Conservation (phyloP, 2,797 vertebrate genomes). For the Lepilemur ruficaudatus region DNA sequence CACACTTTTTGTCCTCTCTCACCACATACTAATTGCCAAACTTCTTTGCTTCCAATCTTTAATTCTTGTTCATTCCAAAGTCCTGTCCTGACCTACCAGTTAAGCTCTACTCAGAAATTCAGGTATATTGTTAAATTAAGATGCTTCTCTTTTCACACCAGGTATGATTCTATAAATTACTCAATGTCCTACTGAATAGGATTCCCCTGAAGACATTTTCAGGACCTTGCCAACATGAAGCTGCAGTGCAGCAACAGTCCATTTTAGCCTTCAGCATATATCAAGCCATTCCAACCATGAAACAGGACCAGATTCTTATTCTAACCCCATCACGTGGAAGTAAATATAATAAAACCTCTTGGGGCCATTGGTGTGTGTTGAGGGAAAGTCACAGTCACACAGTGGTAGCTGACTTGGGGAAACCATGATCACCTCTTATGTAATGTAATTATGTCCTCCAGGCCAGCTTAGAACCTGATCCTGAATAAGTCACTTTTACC, state of each 20-base stretch:
- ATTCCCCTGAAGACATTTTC: not conserved
- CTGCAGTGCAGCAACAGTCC: fast-evolving
- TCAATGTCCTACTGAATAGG: not conserved
- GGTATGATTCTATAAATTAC: not conserved
- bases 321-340: not conserved
- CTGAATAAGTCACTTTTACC: not conserved
- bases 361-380: not conserved
- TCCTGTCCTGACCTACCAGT: not conserved
- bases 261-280: not conserved
- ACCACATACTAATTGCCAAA: not conserved
- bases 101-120: not conserved
- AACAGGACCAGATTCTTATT: not conserved
- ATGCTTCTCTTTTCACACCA: not conserved
- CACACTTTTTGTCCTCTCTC: not conserved
- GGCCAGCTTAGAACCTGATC: not conserved
- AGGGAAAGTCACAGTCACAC: not conserved
- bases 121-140: not conserved
- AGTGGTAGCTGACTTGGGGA: not conserved
- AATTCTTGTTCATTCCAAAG: not conserved
- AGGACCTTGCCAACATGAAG: not conserved
- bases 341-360: not conserved
- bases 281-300: not conserved
- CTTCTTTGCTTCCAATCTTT: not conserved
- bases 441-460: not conserved
- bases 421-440: not conserved